Evolutionary conservation across 2,113 vertebrate species (phyloP).

Genomic region (Forbesichthys agassizii): DNA sequence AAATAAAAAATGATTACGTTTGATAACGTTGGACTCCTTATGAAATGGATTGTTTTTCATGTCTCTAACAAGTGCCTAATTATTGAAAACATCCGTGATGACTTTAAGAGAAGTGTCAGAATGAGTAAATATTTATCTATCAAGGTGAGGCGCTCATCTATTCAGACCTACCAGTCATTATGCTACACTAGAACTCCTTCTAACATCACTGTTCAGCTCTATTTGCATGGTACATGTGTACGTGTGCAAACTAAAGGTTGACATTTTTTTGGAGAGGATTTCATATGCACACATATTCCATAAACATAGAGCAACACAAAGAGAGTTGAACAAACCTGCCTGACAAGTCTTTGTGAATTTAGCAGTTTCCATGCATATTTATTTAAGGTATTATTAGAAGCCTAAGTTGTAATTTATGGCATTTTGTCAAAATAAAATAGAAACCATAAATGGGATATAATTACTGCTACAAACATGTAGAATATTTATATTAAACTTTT

Average conservation of each 20-base stretch:
- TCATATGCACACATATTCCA: slow-evolving; percentile 7
- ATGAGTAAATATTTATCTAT: slow-evolving; percentile 33
- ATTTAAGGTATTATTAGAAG: not conserved
- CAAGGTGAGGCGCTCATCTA: slow-evolving; percentile 16
- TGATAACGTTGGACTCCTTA: no score
- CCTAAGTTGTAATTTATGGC: not conserved
- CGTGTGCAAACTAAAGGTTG: slow-evolving; percentile 3
- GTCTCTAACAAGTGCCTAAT: not conserved
- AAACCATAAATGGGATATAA: not conserved
- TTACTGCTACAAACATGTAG: no score
- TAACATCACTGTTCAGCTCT: slow-evolving; percentile 13
- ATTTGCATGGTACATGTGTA: slow-evolving; percentile 47
- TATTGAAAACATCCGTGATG: slow-evolving; percentile 39
- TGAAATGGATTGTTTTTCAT: not conserved
- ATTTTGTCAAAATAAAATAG: not conserved
- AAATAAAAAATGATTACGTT: no score
- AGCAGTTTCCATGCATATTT: not conserved
- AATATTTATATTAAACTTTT: no score
- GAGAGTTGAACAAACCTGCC: slow-evolving; percentile 23
- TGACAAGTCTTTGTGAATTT: slow-evolving; percentile 16
- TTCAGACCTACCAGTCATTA: not conserved
- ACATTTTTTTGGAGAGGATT: not conserved
- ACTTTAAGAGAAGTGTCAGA: not conserved
- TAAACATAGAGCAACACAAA: no score
- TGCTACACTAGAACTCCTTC: not conserved